Percentiles rank a stretch among this genome's conserved stretches.
phyloP scores from a whole-genome alignment of 64 coral and sea anemone genomes.

The Montipora capricornis region DNA sequence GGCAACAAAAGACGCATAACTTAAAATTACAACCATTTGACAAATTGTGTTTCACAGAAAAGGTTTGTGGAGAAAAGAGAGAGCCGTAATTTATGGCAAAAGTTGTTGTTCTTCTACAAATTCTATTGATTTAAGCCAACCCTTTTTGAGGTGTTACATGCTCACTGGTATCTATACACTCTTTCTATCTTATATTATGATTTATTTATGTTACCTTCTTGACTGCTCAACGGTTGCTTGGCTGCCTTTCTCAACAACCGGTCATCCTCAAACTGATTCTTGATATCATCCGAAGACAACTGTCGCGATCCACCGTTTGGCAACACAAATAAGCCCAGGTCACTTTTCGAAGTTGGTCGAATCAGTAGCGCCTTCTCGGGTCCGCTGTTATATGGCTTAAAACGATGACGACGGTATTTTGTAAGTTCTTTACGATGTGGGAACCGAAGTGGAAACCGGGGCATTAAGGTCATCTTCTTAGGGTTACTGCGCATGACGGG shows the following conservation, averaged over 20 bases:
- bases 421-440: background rate
- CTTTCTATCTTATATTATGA: too few relatives aligned
- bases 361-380: background rate
- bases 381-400: background rate
- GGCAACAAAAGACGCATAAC: too few relatives aligned
- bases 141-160: too few relatives aligned
- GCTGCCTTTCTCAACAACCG: conserved; percentile 20
- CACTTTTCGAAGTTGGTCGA: conserved; percentile 36
- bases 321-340: conserved; percentile 15
- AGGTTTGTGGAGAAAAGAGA: too few relatives aligned
- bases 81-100: too few relatives aligned
- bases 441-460: background rate
- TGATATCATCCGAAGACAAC: conserved; percentile 19
- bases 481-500: background rate
- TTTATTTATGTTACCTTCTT: conserved; percentile 7
- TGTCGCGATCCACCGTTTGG: background rate
- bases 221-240: conserved; percentile 32
- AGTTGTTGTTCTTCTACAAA: too few relatives aligned
- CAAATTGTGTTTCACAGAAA: too few relatives aligned
- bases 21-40: too few relatives aligned
- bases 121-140: too few relatives aligned
- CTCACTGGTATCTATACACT: too few relatives aligned
- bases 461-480: background rate
- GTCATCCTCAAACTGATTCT: conserved; percentile 42
- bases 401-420: background rate